A percentile compares a stretch with the other conserved stretches of the same genome.
These are phyloP conservation scores for Darevskia mixta DNA, from an alignment of 2,797 vertebrate species.

Conservation along the genomic window DNA sequence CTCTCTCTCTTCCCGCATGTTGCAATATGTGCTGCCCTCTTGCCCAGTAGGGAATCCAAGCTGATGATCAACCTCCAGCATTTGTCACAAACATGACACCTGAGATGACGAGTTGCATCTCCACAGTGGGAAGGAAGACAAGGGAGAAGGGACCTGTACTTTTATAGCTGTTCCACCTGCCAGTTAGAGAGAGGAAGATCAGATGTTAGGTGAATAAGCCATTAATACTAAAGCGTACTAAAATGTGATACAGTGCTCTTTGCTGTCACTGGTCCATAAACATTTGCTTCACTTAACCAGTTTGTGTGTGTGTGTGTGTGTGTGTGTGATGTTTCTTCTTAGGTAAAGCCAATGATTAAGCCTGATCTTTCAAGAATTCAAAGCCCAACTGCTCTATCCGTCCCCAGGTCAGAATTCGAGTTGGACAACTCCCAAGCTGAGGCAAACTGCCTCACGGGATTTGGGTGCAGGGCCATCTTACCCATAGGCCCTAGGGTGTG, in stretches of 20 bases:
- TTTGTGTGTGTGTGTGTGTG: not conserved
- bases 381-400: not conserved
- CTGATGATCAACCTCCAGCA: constrained; percentile 54
- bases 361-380: not conserved
- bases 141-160: constrained; percentile 11
- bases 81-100: constrained; percentile 45
- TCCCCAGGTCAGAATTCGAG: no score
- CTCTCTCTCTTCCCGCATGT: constrained; percentile 55
- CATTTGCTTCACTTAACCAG: not conserved
- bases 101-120: constrained; percentile 40
- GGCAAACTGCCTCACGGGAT: no score
- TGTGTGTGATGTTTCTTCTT: not conserved
- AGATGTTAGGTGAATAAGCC: not conserved
- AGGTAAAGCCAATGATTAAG: not conserved
- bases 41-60: constrained; percentile 55
- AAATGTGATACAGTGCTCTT: not conserved
- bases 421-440: no score
- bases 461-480: no score
- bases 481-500: no score
- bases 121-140: constrained; percentile 27
- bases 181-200: constrained; percentile 18
- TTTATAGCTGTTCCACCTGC: constrained; percentile 29
- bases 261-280: not conserved
- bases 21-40: constrained; percentile 44
- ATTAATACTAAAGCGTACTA: not conserved